A percentile compares a stretch with the other conserved stretches of the same genome.
Conservation (phyloP, 2,113 vertebrate genomes). For the Aptenodytes forsteri region DNA sequence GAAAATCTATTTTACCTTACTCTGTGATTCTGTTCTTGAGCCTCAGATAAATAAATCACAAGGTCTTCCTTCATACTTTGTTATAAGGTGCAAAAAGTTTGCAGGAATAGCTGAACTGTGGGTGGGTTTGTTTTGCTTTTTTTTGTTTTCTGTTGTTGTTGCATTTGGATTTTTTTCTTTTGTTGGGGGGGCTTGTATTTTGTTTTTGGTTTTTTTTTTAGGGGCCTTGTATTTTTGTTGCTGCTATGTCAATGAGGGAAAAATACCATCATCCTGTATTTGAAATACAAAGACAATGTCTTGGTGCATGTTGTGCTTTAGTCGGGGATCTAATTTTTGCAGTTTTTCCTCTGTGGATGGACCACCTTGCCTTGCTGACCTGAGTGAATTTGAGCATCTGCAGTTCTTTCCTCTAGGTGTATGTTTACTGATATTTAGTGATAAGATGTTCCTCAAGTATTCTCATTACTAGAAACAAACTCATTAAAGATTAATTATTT, state of each 20-base stretch:
- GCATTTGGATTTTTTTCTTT: not conserved
- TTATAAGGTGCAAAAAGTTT: not conserved
- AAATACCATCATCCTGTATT: not conserved
- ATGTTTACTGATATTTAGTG: not conserved
- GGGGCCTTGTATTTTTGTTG: not conserved
- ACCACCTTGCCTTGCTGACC: not conserved
- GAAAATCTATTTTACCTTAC: not conserved
- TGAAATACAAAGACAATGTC: not conserved
- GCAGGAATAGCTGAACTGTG: not conserved
- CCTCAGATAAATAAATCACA: not conserved
- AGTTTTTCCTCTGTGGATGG: not conserved
- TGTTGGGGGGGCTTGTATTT: not conserved
- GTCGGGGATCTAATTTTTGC: not conserved
- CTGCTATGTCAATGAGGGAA: not conserved
- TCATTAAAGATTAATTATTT: not conserved
- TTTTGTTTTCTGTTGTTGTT: not conserved
- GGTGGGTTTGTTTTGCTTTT: not conserved
- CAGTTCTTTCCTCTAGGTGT: not conserved
- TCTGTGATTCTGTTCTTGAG: not conserved
- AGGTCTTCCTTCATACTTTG: not conserved
- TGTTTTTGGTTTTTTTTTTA: not conserved
- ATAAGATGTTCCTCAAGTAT: not conserved
- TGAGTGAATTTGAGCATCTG: not conserved
- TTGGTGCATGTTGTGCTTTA: not conserved
- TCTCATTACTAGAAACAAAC: not conserved